Evolutionary conservation across 2,797 vertebrate species (phyloP).

Genomic region (Poecilia gillii): DNA sequence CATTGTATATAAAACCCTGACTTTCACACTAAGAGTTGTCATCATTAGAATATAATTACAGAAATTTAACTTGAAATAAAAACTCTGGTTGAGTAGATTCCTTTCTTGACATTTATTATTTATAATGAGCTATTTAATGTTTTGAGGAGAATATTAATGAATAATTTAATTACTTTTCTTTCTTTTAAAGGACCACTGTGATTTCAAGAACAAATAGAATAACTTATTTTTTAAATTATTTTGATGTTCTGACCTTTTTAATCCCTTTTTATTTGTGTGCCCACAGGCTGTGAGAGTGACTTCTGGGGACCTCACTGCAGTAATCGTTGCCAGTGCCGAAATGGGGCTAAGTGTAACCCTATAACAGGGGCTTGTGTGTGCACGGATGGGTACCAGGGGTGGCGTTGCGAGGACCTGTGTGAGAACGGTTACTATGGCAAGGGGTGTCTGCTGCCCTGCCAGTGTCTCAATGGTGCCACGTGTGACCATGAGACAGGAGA

Average conservation of each 20-base stretch:
- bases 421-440: constrained; percentile 93
- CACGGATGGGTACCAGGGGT: constrained; percentile 93
- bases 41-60: constrained; percentile 6
- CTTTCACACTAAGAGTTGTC: background rate
- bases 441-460: constrained; percentile 92
- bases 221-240: background rate
- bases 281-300: constrained; percentile 94
- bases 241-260: constrained; percentile 24
- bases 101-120: constrained; percentile 29
- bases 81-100: constrained; percentile 8
- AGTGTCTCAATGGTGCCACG: constrained; percentile 94
- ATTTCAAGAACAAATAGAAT: constrained; percentile 21
- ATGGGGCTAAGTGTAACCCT: constrained; percentile 97
- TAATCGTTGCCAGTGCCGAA: constrained; percentile 97
- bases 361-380: constrained; percentile 99
- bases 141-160: constrained; percentile 16
- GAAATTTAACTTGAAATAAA: constrained; percentile 2
- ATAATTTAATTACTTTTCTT: constrained; percentile 17
- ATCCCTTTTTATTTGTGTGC: constrained; percentile 47
- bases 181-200: constrained; percentile 8
- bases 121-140: constrained; percentile 10
- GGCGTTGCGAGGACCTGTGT: constrained; percentile 97
- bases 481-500: constrained; percentile 95
- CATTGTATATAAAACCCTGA: constrained; percentile 4
- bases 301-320: constrained; percentile 99